Percentiles rank a stretch among this genome's conserved stretches.
Conservation (phyloP, 2,797 vertebrate species). For the Chrysocyon brachyurus region DNA sequence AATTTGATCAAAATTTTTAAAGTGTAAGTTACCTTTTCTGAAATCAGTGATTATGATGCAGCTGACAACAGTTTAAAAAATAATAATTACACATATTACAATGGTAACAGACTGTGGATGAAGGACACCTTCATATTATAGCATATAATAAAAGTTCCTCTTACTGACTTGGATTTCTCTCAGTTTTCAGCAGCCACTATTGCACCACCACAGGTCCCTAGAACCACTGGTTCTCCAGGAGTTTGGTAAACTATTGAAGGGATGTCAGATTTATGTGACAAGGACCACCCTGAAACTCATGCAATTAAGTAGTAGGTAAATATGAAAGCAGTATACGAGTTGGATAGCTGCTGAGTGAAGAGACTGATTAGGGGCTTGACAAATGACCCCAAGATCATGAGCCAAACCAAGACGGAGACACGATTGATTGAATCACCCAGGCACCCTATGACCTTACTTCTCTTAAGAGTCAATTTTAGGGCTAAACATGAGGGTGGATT, state of each 20-base stretch:
- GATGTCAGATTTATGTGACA: background rate
- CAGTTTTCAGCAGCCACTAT: background rate
- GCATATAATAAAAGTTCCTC: background rate
- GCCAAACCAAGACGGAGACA: background rate
- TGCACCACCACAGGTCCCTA: fast-evolving
- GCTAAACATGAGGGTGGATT: background rate
- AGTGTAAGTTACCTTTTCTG: background rate
- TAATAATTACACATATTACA: background rate
- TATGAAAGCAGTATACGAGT: background rate
- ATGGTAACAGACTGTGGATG: background rate
- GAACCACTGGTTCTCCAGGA: background rate
- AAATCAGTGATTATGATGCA: background rate
- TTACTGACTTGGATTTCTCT: background rate
- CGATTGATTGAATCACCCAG: background rate
- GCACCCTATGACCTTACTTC: background rate
- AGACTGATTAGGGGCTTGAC: background rate
- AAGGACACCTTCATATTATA: background rate
- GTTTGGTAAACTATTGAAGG: background rate
- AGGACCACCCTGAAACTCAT: background rate
- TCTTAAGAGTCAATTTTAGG: background rate
- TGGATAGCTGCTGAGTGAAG: background rate
- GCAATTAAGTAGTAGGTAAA: background rate
- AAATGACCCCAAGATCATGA: background rate
- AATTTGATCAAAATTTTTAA: background rate
- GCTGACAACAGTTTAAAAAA: background rate